These are phyloP conservation scores for Rhyacophila brunnea DNA, from an alignment of 1,140 invertebrate genomes.

Conservation along the genomic window DNA sequence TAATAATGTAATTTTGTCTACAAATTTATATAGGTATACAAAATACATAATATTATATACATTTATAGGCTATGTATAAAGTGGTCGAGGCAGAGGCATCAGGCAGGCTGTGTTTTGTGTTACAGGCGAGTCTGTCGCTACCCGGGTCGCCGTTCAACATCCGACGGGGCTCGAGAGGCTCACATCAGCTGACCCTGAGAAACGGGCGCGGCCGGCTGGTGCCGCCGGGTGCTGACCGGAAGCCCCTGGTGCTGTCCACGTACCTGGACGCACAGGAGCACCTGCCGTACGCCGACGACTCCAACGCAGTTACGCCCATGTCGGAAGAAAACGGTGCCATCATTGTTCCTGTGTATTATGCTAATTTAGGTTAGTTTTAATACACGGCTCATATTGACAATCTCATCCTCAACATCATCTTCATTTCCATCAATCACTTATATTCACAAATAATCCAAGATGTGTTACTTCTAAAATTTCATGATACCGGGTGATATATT, in stretches of 20 bases:
- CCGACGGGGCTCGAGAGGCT: constrained; percentile 82
- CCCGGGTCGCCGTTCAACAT: constrained; percentile 95
- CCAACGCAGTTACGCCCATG: constrained; percentile 96
- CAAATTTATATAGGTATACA: no score
- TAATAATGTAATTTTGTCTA: no score
- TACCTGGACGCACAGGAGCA: constrained; percentile 95
- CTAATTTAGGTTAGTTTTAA: constrained; percentile 63
- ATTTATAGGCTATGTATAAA: no score
- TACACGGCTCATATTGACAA: no score
- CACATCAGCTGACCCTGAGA: constrained; percentile 86
- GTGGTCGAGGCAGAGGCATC: background rate
- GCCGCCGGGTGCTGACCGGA: constrained; percentile 78
- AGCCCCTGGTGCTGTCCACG: constrained; percentile 90
- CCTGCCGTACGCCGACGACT: constrained; percentile 95
- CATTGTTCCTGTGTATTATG: constrained; percentile 85
- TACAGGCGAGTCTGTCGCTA: constrained; percentile 91
- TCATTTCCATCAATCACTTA: no score
- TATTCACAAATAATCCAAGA: no score
- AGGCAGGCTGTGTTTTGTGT: constrained; percentile 1
- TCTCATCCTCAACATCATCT: no score
- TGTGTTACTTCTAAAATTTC: no score
- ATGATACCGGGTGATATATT: no score
- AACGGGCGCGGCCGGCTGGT: constrained; percentile 69
- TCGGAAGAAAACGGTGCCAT: constrained; percentile 96
- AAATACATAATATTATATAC: no score